Percentiles rank a stretch among this genome's conserved stretches.
Conservation (phyloP, 1,140 invertebrate species). For the Papilio glaucus region DNA sequence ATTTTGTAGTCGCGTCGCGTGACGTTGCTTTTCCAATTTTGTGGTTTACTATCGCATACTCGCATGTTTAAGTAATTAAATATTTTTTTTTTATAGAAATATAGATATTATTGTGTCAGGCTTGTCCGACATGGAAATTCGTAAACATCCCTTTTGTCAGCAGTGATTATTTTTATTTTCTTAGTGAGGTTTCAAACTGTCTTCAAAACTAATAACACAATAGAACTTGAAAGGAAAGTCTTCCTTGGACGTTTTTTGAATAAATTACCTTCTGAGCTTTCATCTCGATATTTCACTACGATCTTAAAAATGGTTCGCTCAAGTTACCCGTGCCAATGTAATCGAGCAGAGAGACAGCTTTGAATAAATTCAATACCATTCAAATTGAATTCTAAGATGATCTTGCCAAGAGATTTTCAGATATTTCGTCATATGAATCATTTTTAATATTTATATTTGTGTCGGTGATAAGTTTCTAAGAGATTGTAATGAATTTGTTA, state of each 20-base stretch:
- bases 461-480: not conserved
- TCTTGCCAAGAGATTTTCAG: slow-evolving; percentile 5
- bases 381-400: slow-evolving; percentile 1
- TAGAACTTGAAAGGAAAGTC: not conserved
- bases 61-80: no score
- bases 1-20: no score
- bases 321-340: not conserved
- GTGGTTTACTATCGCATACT: no score
- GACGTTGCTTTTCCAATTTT: no score
- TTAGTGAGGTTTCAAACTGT: not conserved
- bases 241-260: not conserved
- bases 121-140: no score
- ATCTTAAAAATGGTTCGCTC: slow-evolving; percentile 2
- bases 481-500: no score
- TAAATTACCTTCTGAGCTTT: not conserved
- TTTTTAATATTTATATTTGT: not conserved
- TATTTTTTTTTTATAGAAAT: no score
- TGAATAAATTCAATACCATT: slow-evolving; percentile 16
- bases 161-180: not conserved
- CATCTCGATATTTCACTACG: slow-evolving; percentile 1
- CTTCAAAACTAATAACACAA: not conserved
- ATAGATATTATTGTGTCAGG: no score
- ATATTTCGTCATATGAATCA: not conserved
- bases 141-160: no score
- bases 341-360: not conserved